Base-by-base conservation (phyloP, 2,797 vertebrate genomes). In the Pseudomugil gertrudae region DNA sequence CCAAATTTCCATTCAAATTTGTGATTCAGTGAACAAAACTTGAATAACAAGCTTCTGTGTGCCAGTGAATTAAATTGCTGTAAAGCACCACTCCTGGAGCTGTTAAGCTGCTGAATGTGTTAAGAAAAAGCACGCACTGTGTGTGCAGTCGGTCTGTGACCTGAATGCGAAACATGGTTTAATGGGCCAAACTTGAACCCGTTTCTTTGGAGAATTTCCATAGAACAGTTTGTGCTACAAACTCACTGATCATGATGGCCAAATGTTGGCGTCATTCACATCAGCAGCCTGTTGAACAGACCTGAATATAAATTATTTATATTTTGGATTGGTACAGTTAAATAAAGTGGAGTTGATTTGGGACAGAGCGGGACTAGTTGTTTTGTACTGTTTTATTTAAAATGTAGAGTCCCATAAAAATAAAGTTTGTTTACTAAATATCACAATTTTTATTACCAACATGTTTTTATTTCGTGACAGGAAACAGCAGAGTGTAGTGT, bases 101-200 rank as follows among this genome's bases (percentile, higher is more conserved):
- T 27, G 58, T 73, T 35, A 65, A 72, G 45, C 70, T 54, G 54
- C 27, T 66, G 55, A 9, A 65, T 74, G 78, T 35, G 33, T 40
- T 21, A 72, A 69, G 60, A 51, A 73, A 52, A 77, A 69, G 11
- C 47, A 14, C 58, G 63, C 57, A 29, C 57, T 26, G 52, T 15
- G 47, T 80, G 72, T 73, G 64, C 55, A 57, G 60, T 62, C 38
- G 11, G 58, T 43, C 3, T 67, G 83, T 85, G 87, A 88, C 80
- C 65, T 69, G 84, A 85, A 86, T 88, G 33, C 58, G 43, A 87
- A 89, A 72, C 53, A 6, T 1, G 8, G 36, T 23, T 73, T 57
- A 81, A 80, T 78, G 78, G 71, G 79, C 63, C 65, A 72, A 50
- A 58, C 43, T 72, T 59, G 57, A 54, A 61, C 35, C 11, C 0